phyloP scores from a whole-genome alignment of 2,113 vertebrate species.

The Progne subis region DNA sequence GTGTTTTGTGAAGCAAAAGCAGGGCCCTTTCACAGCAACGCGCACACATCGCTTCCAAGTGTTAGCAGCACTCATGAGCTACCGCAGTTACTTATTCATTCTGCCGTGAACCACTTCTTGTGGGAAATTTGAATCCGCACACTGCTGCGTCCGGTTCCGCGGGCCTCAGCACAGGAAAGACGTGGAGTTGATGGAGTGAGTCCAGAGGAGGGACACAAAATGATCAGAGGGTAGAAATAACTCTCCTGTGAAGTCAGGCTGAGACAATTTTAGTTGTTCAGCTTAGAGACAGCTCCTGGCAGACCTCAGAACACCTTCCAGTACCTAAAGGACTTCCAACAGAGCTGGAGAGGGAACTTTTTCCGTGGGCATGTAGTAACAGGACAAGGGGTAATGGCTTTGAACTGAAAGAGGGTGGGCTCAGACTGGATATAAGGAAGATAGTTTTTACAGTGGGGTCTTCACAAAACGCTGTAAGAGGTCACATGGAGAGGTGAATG shows the following conservation, averaged over 20 bases:
- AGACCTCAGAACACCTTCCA: neutral
- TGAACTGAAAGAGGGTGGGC: neutral
- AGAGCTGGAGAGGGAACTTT: neutral
- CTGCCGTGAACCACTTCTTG: fast-evolving
- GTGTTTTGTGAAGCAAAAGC: fast-evolving
- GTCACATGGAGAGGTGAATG: neutral
- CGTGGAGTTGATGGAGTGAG: fast-evolving
- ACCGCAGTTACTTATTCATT: fast-evolving
- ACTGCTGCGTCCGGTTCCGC: too few relatives aligned
- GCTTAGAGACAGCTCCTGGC: neutral
- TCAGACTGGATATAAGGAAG: neutral
- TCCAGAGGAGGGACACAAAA: neutral
- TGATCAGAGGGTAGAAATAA: neutral
- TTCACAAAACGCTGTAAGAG: neutral
- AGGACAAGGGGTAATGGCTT: neutral
- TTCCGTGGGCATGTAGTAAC: neutral
- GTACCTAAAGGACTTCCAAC: neutral
- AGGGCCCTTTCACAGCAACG: fast-evolving
- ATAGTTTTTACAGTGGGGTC: neutral
- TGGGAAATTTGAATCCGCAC: neutral
- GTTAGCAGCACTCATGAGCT: fast-evolving
- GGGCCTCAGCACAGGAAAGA: neutral
- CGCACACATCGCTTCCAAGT: fast-evolving
- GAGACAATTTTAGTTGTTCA: neutral
- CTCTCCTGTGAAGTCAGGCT: too few relatives aligned